These are phyloP conservation scores for Rhinogobius similis DNA, from an alignment of 2,113 vertebrate genomes.

Conservation along the genomic window DNA sequence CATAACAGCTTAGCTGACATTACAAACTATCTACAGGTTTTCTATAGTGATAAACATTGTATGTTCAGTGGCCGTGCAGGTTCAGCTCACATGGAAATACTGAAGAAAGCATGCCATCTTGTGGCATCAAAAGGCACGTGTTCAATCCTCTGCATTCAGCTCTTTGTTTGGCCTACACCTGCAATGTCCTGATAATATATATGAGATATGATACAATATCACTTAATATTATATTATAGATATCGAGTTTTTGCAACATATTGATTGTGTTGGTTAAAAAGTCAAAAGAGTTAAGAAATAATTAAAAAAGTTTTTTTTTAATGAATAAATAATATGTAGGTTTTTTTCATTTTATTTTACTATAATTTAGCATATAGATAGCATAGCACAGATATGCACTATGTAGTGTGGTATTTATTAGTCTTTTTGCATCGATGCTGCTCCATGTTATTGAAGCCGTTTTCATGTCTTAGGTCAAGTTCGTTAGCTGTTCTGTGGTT, in stretches of 20 bases:
- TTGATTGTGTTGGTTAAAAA: not conserved
- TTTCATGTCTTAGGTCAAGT: not conserved
- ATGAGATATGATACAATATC: not conserved
- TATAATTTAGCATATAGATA: no score
- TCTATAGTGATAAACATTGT: not conserved
- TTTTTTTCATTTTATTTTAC: not conserved
- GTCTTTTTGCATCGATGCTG: not conserved
- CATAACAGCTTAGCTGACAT: not conserved
- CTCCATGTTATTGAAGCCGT: not conserved
- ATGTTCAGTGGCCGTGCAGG: not conserved
- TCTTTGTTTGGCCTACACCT: not conserved
- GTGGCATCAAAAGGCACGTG: constrained; percentile 44
- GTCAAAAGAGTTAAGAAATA: no score
- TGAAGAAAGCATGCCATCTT: constrained; percentile 56
- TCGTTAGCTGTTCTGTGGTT: not conserved
- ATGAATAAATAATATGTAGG: no score
- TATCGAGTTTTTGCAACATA: not conserved
- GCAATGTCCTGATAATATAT: no score
- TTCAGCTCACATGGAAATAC: not conserved
- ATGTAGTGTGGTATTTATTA: not conserved
- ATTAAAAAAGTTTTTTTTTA: no score
- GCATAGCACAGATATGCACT: not conserved
- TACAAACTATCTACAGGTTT: not conserved
- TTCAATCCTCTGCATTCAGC: not conserved
- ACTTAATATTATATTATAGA: not conserved